Evolutionary conservation across 2,888 invertebrate genomes (phyloP), one percentile per base, ranked within the genome.

Genomic region (Schrankia costaestrigalis): DNA sequence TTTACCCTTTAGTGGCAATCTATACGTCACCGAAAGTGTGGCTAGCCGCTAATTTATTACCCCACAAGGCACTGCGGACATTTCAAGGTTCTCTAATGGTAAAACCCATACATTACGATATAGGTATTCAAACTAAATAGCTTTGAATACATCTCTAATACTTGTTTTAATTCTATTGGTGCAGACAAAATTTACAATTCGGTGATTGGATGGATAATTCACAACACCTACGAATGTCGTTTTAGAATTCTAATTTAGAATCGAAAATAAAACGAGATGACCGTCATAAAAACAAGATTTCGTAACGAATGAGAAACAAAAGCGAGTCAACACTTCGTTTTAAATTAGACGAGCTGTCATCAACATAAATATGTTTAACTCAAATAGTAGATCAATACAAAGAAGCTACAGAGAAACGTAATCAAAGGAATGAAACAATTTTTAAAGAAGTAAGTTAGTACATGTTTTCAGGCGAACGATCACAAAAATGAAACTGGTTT

Each of bases 401-500:
- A 31, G 34, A 38, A 31, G 28, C 41, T 42, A 44, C 49, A 39
- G 42, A 36, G 35, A 52, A 50, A 55, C 49, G n/a, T 45, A 55
- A 62, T 56, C 49, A 53, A 46, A 61, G 49, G 41, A 57, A 56
- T 53, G 51, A 50, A 61, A 54, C 56, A 58, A 62, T 67, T 64
- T 62, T 57, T 61, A 61, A 63, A 55, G 63, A 57, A 51, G 48
- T 40, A 52, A 52, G 41, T n/a, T n/a, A n/a, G n/a, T 36, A 34
- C 8, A 11, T 15, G 39, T 58, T 66, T 68, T 62, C 68, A 54
- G 56, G 52, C 56, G 63, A 53, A 58, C 46, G 68, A 67, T 65
- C 69, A 71, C 62, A 71, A 71, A 76, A 76, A 78, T 71, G 66
- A 67, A 71, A 69, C 67, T 56, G 59, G 64, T 68, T 71, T 69